Conservation (phyloP, 1,140 invertebrate genomes). For the Melitaea cinxia region DNA sequence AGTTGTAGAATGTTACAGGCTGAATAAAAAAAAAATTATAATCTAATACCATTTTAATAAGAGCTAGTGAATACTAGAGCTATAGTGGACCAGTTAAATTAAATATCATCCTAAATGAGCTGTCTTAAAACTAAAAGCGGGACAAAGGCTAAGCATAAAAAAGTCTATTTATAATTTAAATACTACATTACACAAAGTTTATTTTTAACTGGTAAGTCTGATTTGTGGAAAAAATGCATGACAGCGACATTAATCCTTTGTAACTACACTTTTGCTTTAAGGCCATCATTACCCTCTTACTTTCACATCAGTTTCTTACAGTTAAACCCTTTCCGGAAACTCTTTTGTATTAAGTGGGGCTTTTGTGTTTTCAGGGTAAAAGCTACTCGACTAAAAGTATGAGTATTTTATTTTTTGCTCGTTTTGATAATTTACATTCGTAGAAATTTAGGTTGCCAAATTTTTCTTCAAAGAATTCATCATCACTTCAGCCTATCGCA, state of each 20-base stretch:
- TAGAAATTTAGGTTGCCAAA: background rate
- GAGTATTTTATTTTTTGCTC: background rate
- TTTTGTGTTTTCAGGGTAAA: background rate
- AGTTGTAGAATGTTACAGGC: too few species aligned
- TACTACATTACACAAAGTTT: background rate
- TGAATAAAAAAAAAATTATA: too few species aligned
- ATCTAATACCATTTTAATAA: too few species aligned
- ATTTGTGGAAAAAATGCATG: background rate
- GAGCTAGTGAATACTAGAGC: too few species aligned
- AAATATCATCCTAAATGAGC: too few species aligned
- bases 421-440: background rate
- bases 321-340: conserved; percentile 1
- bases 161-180: background rate
- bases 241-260: conserved; percentile 3
- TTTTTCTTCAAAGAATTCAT: too few species aligned
- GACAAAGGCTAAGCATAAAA: too few species aligned
- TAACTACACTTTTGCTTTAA: background rate
- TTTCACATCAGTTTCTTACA: conserved; percentile 5
- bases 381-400: background rate
- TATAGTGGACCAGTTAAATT: too few species aligned
- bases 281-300: conserved; percentile 4
- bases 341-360: background rate
- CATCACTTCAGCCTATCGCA: too few species aligned
- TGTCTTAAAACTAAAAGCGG: too few species aligned
- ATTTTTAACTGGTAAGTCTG: background rate